Evolutionary conservation across 2,888 invertebrate genomes (phyloP), one percentile per base, ranked within the genome.

Genomic region (Anodontia alba): DNA sequence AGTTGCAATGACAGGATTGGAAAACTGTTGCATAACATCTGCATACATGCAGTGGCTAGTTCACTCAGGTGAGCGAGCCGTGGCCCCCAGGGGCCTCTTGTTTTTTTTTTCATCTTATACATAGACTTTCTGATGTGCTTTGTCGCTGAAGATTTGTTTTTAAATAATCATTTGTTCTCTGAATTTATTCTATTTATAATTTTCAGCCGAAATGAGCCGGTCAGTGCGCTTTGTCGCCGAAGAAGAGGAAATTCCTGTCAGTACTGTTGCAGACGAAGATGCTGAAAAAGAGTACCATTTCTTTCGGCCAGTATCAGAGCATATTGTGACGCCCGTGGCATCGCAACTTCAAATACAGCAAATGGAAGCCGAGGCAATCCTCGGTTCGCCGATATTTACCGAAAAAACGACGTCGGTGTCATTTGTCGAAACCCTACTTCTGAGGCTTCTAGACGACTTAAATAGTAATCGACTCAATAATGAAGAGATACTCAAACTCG

Each of bases 251-350:
- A 81, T 85, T 43, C 69, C 69, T 10, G 33, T 62, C 31, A 33
- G 31, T 33, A 8, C 62, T 20, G 62, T 33, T 62, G 54, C 2
- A 26, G 62, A 62, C 33, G 62, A 62, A 33, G 29, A 23, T 3
- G 15, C 5, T 26, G 54, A n/a, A n/a, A 12, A 54, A 5, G 17
- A 31, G 33, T 33, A 33, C 33, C 26, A 57, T 2, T 26, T 3
- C 5, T 62, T 10, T 23, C 3, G 76, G 54, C 87, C 90, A 12
- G 87, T 88, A 1, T 46, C 82, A 0, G 89, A 89, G 26, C 90
- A 90, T 69, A 72, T 87, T 8, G 51, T 90, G 10, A 90, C 90
- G 0, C 90, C 90, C 0, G 84, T 84, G 15, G 73, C 90, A 17
- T 90, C 90, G 12, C 84, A 82, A 36, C 54, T 80, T 26, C 77